Evolutionary conservation across 1,140 invertebrate genomes (phyloP), one percentile per base, ranked within the genome.

Genomic region (Drosophila funebris): DNA sequence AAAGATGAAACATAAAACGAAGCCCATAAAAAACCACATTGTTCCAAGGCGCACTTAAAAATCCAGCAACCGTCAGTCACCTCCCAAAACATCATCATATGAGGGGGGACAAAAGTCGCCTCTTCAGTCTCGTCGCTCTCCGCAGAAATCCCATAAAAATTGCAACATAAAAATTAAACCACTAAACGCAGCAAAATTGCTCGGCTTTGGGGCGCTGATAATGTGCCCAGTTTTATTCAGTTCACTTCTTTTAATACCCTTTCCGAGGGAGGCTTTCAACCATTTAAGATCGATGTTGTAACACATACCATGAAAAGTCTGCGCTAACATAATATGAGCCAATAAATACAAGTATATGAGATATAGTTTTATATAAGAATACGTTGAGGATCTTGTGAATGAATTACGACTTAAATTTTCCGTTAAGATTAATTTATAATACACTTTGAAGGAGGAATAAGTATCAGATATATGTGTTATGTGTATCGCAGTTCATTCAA

Each of bases 1-100:
- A 87, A 85, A 82, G 82, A 87, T 87, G 82, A 82, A 87, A 88
- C 82, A 87, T 87, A 82, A 87, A 87, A 88, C 78, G 75, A 56
- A 52, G 27, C 54, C 78, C 81, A 88, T 88, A 82, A 87, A 87
- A 87, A 78, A 88, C 68, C 78, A 87, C 82, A 87, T 88, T 85
- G 82, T 87, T 78, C 82, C 62, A 57, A 43, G 75, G 74, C 71
- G 83, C 78, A 78, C 83, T 85, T 82, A 73, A 85, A 76, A 81
- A 71, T 54, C 52, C 69, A 61, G 14, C 44, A 61, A 50, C 33
- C 43, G 44, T 36, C 48, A 61, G 33, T n/a, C n/a, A 43, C 64
- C 43, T 46, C 57, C 44, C 44, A 48, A 61, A 64, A 52, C 48
- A 52, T 18, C 14, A 52, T 33, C 16, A 16, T 64, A 64, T 50